Conservation (phyloP, 2,888 invertebrate species). For the Fissipunctia ypsillon region DNA sequence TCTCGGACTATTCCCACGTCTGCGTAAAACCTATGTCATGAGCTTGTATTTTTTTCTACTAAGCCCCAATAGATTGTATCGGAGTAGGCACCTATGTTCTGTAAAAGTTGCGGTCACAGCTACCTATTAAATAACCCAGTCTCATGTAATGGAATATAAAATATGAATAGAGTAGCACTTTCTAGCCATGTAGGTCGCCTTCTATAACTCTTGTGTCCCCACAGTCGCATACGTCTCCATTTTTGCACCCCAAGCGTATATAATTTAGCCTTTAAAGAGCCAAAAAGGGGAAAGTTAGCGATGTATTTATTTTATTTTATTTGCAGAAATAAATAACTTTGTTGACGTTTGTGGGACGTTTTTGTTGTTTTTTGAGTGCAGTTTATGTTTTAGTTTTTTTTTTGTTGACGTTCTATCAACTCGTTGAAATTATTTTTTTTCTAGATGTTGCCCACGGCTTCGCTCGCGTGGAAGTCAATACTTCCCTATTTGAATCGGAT, state of each 20-base stretch:
- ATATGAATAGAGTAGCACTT: slow-evolving; percentile 82
- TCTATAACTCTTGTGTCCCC: slow-evolving; percentile 85
- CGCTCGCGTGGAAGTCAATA: too few relatives aligned
- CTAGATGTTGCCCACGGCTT: too few relatives aligned
- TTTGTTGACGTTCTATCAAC: not conserved
- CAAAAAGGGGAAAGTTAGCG: slow-evolving; percentile 84
- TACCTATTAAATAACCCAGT: slow-evolving; percentile 78
- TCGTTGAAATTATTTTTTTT: not conserved
- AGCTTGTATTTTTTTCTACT: slow-evolving; percentile 78
- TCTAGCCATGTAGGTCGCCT: slow-evolving; percentile 76
- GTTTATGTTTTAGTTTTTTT: slow-evolving; percentile 32
- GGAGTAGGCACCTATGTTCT: slow-evolving; percentile 64
- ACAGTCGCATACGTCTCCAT: slow-evolving; percentile 88
- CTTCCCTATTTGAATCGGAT: too few relatives aligned
- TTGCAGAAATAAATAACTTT: slow-evolving; percentile 79
- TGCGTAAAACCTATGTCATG: slow-evolving; percentile 76
- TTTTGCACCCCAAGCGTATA: slow-evolving; percentile 86
- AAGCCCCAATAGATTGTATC: slow-evolving; percentile 77
- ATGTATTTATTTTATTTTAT: slow-evolving; percentile 87
- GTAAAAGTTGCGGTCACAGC: slow-evolving; percentile 71
- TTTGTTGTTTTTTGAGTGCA: slow-evolving; percentile 57
- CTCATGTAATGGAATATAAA: slow-evolving; percentile 82
- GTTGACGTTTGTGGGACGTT: slow-evolving; percentile 70
- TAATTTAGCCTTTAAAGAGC: slow-evolving; percentile 88
- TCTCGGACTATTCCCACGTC: slow-evolving; percentile 52